A percentile compares a stretch with the other conserved stretches of the same genome.
Evolutionary conservation across 2,113 vertebrate genomes (phyloP).

Genomic region (Alosa alosa): DNA sequence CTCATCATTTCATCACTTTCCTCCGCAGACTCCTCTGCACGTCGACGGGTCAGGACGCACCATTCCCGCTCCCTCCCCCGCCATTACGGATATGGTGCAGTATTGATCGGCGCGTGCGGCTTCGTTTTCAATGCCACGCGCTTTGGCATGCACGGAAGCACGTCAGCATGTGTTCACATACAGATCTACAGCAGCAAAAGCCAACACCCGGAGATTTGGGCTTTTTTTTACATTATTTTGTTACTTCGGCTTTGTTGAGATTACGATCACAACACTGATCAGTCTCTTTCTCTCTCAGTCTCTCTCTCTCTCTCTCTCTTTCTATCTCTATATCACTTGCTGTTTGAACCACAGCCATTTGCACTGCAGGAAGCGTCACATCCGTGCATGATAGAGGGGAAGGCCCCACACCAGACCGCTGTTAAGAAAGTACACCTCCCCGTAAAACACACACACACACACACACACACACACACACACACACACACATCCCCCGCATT

Average conservation of each 20-base stretch:
- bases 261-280: neutral
- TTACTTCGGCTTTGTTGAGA: neutral
- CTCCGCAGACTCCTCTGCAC: neutral
- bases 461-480: conserved; percentile 4
- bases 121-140: neutral
- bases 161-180: neutral
- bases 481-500: neutral
- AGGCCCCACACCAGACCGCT: conserved; percentile 54
- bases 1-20: neutral
- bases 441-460: neutral
- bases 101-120: neutral
- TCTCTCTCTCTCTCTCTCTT: neutral
- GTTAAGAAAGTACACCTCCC: neutral
- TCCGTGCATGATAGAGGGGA: conserved; percentile 48
- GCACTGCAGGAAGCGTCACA: conserved; percentile 67
- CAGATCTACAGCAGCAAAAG: neutral
- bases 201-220: neutral
- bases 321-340: neutral
- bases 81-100: neutral
- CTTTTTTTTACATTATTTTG: neutral
- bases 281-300: neutral
- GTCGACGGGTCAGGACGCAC: neutral
- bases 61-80: neutral
- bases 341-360: conserved; percentile 57
- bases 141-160: neutral